Evolutionary conservation across 2,113 vertebrate genomes (phyloP).

Genomic region (Chaetops frenatus): DNA sequence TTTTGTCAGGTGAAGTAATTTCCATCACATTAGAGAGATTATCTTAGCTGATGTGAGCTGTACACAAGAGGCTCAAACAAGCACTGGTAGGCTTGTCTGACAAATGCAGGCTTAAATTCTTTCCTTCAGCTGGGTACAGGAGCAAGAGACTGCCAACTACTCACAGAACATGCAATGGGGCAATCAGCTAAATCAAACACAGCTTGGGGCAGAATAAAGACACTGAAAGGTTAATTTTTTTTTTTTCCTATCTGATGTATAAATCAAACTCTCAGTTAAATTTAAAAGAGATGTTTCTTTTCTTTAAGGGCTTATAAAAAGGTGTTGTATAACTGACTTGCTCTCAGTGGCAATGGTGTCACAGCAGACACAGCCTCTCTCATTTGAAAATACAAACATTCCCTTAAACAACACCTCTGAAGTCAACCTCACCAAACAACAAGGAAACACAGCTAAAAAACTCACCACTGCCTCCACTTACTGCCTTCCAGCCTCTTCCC

Average conservation of each 20-base stretch:
- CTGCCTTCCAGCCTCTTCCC: neutral
- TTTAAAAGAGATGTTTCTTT: neutral
- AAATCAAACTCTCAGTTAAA: neutral
- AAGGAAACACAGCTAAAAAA: neutral
- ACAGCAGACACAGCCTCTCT: neutral
- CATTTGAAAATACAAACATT: neutral
- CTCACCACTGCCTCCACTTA: neutral
- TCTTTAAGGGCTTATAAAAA: neutral
- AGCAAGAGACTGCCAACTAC: neutral
- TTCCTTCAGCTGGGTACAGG: neutral
- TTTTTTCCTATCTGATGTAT: neutral
- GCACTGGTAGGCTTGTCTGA: neutral
- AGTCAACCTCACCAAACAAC: neutral
- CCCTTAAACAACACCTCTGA: neutral
- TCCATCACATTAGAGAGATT: conserved; percentile 40
- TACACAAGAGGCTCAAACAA: neutral
- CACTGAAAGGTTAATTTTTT: neutral
- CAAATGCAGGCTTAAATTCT: conserved; percentile 13
- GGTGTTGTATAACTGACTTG: neutral
- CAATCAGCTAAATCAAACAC: conserved; percentile 38
- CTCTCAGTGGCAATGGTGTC: neutral
- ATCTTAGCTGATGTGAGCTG: neutral
- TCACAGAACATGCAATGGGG: neutral
- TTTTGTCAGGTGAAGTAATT: conserved; percentile 41
- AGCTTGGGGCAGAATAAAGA: neutral